Conservation (phyloP, 2,888 invertebrate species). For the Lithophane socia region DNA sequence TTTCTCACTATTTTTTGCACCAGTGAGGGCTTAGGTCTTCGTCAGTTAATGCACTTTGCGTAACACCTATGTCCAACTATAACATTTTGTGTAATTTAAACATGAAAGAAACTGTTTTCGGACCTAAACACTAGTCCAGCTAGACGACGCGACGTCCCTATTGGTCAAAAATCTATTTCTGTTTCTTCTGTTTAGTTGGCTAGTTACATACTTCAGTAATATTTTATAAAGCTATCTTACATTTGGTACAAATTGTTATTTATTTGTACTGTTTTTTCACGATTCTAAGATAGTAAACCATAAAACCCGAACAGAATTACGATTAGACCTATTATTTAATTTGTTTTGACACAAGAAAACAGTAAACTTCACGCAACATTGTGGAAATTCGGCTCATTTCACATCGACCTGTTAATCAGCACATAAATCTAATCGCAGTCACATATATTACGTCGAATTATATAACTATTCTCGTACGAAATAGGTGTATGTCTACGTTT, state of each 20-base stretch:
- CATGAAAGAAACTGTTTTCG: background rate
- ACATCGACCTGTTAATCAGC: constrained; percentile 67
- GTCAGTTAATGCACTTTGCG: background rate
- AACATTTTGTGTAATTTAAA: background rate
- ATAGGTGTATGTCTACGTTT: constrained; percentile 21
- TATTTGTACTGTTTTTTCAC: constrained; percentile 26
- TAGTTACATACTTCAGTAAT: background rate
- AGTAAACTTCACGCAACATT: constrained; percentile 57
- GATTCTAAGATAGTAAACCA: constrained; percentile 10
- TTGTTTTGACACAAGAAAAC: constrained; percentile 57
- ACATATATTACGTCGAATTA: constrained; percentile 67
- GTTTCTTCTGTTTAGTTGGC: background rate
- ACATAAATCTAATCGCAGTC: constrained; percentile 68
- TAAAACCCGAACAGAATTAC: constrained; percentile 32
- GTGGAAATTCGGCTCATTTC: constrained; percentile 63
- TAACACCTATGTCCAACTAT: background rate
- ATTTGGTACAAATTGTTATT: background rate
- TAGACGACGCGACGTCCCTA: background rate
- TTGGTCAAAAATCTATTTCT: background rate
- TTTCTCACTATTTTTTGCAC: background rate
- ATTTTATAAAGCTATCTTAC: background rate
- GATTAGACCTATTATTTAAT: constrained; percentile 48
- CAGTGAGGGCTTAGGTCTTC: background rate
- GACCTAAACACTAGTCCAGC: background rate
- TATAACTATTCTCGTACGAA: constrained; percentile 53